Conservation (phyloP, 2,888 invertebrate species). For the Pantelozetes paolii region DNA sequence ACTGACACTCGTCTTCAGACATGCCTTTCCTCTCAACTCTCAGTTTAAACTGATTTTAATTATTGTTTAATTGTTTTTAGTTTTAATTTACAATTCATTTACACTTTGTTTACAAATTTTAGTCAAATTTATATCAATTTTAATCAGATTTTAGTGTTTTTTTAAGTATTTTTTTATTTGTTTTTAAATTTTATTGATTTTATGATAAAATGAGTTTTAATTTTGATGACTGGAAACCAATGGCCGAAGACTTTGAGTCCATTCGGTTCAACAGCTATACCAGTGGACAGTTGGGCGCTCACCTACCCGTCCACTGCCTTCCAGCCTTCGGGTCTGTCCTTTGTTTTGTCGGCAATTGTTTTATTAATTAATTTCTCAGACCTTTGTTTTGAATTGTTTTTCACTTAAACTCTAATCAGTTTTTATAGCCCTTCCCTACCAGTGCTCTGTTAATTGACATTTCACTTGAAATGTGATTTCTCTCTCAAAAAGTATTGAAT, state of each 20-base stretch:
- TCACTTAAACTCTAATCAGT: not conserved
- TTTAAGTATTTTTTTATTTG: not conserved
- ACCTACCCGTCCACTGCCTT: not conserved
- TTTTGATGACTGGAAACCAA: conserved; percentile 23
- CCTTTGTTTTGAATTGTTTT: not conserved
- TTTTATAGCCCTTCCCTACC: not conserved
- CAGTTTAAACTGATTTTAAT: no score
- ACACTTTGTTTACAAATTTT: not conserved
- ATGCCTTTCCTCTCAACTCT: not conserved
- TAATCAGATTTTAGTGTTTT: not conserved
- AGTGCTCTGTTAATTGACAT: not conserved
- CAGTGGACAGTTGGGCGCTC: not conserved
- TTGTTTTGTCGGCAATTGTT: not conserved
- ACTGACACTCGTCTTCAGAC: not conserved
- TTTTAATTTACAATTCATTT: not conserved
- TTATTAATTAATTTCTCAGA: not conserved
- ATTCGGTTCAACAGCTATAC: conserved; percentile 13
- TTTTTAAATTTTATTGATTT: conserved; percentile 10
- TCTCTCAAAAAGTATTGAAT: not conserved
- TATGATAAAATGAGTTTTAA: conserved; percentile 4
- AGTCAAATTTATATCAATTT: not conserved
- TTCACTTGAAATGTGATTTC: not conserved
- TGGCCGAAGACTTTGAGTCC: conserved; percentile 10
- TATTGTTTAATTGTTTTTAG: not conserved
- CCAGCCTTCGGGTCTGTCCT: conserved; percentile 11